Evolutionary conservation across 2,888 invertebrate species (phyloP).

Genomic region (Drosophila aldrichi): DNA sequence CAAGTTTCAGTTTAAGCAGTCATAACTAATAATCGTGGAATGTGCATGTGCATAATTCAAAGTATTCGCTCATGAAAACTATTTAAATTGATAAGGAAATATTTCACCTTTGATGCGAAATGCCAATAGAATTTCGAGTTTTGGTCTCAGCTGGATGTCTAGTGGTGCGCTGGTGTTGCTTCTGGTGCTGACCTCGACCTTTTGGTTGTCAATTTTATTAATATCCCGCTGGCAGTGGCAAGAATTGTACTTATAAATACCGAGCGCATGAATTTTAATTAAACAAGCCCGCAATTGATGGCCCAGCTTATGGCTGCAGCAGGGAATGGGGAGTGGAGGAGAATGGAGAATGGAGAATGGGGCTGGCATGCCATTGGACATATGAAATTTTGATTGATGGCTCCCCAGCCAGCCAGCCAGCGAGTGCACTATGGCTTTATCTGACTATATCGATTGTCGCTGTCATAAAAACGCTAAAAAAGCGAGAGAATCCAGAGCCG

Average conservation of each 20-base stretch:
- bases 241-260: slow-evolving; percentile 51
- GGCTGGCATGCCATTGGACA: slow-evolving; percentile 44
- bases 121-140: too few relatives aligned
- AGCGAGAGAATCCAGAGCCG: slow-evolving; percentile 33
- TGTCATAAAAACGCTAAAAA: slow-evolving; percentile 71
- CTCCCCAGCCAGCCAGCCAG: slow-evolving; percentile 60
- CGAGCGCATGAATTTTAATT: slow-evolving; percentile 63
- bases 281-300: slow-evolving; percentile 43
- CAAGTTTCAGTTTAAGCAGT: too few relatives aligned
- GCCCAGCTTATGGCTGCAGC: slow-evolving; percentile 8
- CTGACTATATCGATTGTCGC: slow-evolving; percentile 77
- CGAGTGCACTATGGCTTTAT: slow-evolving; percentile 49
- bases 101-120: too few relatives aligned
- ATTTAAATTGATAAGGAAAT: too few relatives aligned
- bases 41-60: too few relatives aligned
- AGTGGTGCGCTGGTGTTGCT: too few relatives aligned
- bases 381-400: slow-evolving; percentile 77
- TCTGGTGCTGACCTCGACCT: too few relatives aligned
- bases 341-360: background rate
- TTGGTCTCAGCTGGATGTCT: too few relatives aligned
- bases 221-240: slow-evolving; percentile 31
- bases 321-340: background rate
- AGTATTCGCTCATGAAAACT: too few relatives aligned
- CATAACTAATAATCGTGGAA: too few relatives aligned
- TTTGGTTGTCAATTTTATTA: slow-evolving; percentile 7